Conservation (phyloP, 2,888 invertebrate species). For the Meiosimyza platycephala region DNA sequence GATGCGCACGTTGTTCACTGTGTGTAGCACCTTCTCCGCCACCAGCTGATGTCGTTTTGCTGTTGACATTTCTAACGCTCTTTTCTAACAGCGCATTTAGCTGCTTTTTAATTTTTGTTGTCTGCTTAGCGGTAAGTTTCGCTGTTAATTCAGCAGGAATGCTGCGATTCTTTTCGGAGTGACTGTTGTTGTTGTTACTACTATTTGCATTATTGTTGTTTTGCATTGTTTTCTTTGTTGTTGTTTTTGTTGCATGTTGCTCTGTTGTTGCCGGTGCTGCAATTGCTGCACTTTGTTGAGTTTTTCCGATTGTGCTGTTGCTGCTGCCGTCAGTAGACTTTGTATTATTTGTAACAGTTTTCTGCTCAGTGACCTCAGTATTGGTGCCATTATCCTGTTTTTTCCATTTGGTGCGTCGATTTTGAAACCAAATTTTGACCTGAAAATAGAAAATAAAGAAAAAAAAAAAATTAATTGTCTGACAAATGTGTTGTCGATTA, state of each 20-base stretch:
- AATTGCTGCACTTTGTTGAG: slow-evolving; percentile 14
- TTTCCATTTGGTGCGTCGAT: slow-evolving; percentile 74
- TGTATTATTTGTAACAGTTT: slow-evolving; percentile 48
- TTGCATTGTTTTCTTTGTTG: slow-evolving; percentile 27
- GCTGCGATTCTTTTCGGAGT: slow-evolving; percentile 48
- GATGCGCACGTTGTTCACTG: slow-evolving; percentile 41
- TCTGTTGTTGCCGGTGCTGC: slow-evolving; percentile 27
- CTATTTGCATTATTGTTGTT: slow-evolving; percentile 42
- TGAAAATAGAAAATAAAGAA: slow-evolving; percentile 46
- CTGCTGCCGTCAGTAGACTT: slow-evolving; percentile 37
- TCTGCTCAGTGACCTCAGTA: slow-evolving; percentile 81
- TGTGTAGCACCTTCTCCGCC: slow-evolving; percentile 37
- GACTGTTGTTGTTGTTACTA: slow-evolving; percentile 42
- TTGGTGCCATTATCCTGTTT: slow-evolving; percentile 93
- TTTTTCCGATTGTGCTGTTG: slow-evolving; percentile 43
- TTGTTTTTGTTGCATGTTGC: slow-evolving; percentile 37
- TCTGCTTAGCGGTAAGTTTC: slow-evolving; percentile 62
- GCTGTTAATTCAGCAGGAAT: slow-evolving; percentile 55
- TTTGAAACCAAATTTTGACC: slow-evolving; percentile 68
- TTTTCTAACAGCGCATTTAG: slow-evolving; percentile 59
- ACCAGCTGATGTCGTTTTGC: slow-evolving; percentile 43
- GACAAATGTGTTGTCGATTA: too few relatives aligned
- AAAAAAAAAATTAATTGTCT: too few relatives aligned
- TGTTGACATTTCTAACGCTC: slow-evolving; percentile 40
- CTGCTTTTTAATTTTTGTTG: slow-evolving; percentile 65